These are phyloP conservation scores for Nymphalis c-album DNA, from an alignment of 2,888 invertebrate species.

Conservation along the genomic window DNA sequence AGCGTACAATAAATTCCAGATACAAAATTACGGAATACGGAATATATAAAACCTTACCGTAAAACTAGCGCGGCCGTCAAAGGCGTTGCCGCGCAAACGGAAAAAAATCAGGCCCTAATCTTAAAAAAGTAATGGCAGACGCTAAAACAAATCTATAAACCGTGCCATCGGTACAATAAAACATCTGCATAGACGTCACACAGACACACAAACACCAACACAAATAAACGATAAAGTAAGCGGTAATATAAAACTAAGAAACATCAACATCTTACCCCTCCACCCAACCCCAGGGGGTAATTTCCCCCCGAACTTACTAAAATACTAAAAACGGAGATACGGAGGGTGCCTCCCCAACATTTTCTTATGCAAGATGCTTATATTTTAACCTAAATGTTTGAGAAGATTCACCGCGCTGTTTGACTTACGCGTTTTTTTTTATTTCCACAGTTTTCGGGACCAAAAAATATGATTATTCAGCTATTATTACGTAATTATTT, in stretches of 20 bases:
- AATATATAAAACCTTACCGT: slow-evolving; percentile 34
- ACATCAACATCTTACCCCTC: slow-evolving; percentile 78
- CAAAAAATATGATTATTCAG: slow-evolving; percentile 8
- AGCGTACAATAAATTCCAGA: slow-evolving; percentile 29
- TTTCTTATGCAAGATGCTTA: slow-evolving; percentile 82
- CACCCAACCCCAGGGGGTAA: slow-evolving; percentile 62
- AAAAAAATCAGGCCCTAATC: slow-evolving; percentile 40
- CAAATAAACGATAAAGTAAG: slow-evolving; percentile 81
- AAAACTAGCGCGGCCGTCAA: slow-evolving; percentile 33
- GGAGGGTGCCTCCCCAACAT: slow-evolving; percentile 65
- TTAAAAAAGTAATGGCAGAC: slow-evolving; percentile 45
- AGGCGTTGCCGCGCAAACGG: slow-evolving; percentile 18
- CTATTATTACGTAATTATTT: background rate
- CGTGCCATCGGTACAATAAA: slow-evolving; percentile 47
- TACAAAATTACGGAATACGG: slow-evolving; percentile 24
- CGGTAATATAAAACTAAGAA: slow-evolving; percentile 82
- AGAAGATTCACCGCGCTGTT: slow-evolving; percentile 47
- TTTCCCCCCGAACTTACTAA: slow-evolving; percentile 80
- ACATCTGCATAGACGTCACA: slow-evolving; percentile 68
- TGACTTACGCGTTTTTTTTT: slow-evolving; percentile 46
- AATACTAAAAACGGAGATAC: slow-evolving; percentile 82
- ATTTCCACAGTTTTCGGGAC: slow-evolving; percentile 28
- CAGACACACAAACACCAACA: slow-evolving; percentile 68
- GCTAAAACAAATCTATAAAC: slow-evolving; percentile 47
- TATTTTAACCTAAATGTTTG: slow-evolving; percentile 79